A percentile compares a stretch with the other conserved stretches of the same genome.
phyloP scores from a whole-genome alignment of 1,140 invertebrate species.

The Calliphora vicina region DNA sequence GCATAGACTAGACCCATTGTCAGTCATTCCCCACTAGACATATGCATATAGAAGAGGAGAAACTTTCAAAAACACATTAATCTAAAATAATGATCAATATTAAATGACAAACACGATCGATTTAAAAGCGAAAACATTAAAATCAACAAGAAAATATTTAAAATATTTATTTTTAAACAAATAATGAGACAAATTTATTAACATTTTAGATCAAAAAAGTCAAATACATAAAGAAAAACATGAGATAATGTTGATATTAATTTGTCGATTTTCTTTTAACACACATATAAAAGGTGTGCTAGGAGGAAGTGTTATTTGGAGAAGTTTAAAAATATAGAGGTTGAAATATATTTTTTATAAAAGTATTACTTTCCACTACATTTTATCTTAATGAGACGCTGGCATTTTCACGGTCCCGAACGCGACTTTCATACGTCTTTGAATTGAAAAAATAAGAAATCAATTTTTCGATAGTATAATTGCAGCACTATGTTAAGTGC shows the following conservation, averaged over 20 bases:
- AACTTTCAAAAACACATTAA: not conserved
- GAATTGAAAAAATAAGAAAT: too few species aligned
- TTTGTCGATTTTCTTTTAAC: not conserved
- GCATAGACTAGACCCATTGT: not conserved
- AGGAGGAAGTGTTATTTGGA: not conserved
- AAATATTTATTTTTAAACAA: conserved; percentile 8
- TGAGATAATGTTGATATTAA: not conserved
- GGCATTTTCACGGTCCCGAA: too few species aligned
- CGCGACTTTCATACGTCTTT: too few species aligned
- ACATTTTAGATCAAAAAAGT: conserved; percentile 1
- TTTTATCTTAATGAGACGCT: too few species aligned
- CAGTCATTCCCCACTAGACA: not conserved
- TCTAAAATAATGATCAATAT: conserved; percentile 11
- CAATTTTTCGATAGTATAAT: too few species aligned
- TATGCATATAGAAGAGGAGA: not conserved
- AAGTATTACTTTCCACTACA: too few species aligned
- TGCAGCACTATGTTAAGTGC: too few species aligned
- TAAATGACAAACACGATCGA: not conserved
- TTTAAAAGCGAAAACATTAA: not conserved
- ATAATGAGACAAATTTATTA: conserved; percentile 17
- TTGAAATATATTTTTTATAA: too few species aligned
- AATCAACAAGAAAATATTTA: not conserved
- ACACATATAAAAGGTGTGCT: not conserved
- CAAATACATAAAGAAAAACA: not conserved
- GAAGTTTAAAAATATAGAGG: too few species aligned